phyloP scores from a whole-genome alignment of 2,888 invertebrate genomes.

The Oligia strigilis region DNA sequence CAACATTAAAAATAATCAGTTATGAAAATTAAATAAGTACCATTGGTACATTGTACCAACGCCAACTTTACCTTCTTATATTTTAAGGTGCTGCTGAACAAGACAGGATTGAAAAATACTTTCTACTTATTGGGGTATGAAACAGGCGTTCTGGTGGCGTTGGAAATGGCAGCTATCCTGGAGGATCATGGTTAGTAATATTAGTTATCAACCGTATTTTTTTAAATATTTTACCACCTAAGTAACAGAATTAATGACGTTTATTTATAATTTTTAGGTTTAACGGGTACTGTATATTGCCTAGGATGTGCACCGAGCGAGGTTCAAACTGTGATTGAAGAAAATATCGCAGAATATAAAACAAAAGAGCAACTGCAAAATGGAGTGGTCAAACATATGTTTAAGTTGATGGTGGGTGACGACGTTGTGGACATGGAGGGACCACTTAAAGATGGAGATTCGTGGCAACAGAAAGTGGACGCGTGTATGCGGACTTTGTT shows the following conservation, averaged over 20 bases:
- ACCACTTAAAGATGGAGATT: conserved; percentile 37
- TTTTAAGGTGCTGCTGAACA: conserved; percentile 53
- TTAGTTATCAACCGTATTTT: not conserved
- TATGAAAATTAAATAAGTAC: not conserved
- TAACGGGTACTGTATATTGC: conserved; percentile 76
- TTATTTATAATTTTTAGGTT: conserved; percentile 66
- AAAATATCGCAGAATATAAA: conserved; percentile 55
- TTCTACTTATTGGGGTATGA: conserved; percentile 80
- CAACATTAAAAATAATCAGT: not conserved
- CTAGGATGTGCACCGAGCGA: conserved; percentile 77
- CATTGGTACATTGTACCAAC: not conserved
- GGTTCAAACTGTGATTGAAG: conserved; percentile 62
- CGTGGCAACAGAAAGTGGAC: conserved; percentile 73
- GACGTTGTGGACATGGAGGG: conserved; percentile 55
- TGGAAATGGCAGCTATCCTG: conserved; percentile 60
- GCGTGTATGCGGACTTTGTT: conserved; percentile 64
- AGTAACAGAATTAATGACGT: not conserved
- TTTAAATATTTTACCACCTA: not conserved
- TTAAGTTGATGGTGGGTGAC: conserved; percentile 65
- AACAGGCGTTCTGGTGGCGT: conserved; percentile 72
- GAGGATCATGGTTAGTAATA: conserved; percentile 74
- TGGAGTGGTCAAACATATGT: conserved; percentile 71
- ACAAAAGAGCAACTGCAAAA: conserved; percentile 68
- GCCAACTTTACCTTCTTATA: not conserved
- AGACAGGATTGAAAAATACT: conserved; percentile 60